Conservation (phyloP, 1,140 invertebrate genomes). For the Sitophilus oryzae region DNA sequence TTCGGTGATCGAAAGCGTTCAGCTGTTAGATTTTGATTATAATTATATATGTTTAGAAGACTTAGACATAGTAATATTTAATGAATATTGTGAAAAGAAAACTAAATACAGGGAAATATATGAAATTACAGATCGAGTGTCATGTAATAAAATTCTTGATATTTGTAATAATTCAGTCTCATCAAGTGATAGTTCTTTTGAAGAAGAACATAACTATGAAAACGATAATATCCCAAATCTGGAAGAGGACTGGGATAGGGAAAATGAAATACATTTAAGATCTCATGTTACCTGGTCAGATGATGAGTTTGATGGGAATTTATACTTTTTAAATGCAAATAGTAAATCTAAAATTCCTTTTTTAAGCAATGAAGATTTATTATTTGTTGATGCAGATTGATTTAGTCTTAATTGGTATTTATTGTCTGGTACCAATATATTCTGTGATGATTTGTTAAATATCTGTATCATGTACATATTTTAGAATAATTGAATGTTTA, state of each 20-base stretch:
- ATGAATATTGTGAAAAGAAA: neutral
- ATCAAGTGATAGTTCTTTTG: constrained; percentile 1
- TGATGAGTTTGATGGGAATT: constrained; percentile 15
- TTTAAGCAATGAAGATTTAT: constrained; percentile 15
- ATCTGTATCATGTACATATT: too few species aligned
- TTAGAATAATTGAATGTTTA: too few species aligned
- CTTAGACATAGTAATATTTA: neutral
- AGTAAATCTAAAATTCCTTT: too few species aligned
- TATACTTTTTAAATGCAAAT: neutral
- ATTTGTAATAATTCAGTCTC: neutral
- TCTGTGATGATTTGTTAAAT: too few species aligned
- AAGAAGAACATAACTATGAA: neutral
- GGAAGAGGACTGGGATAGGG: constrained; percentile 17
- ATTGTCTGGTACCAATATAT: neutral
- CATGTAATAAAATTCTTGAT: neutral
- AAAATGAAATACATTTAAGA: neutral
- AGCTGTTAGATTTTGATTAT: constrained; percentile 13
- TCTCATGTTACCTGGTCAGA: constrained; percentile 14
- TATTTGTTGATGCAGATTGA: constrained; percentile 20
- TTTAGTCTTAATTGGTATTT: neutral
- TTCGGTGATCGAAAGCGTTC: too few species aligned
- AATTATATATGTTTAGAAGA: constrained; percentile 10
- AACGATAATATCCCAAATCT: neutral
- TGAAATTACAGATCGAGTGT: neutral
- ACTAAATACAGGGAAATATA: constrained; percentile 2